Evolutionary conservation across 1,140 invertebrate species (phyloP).

Genomic region (Diorhabda carinulata): DNA sequence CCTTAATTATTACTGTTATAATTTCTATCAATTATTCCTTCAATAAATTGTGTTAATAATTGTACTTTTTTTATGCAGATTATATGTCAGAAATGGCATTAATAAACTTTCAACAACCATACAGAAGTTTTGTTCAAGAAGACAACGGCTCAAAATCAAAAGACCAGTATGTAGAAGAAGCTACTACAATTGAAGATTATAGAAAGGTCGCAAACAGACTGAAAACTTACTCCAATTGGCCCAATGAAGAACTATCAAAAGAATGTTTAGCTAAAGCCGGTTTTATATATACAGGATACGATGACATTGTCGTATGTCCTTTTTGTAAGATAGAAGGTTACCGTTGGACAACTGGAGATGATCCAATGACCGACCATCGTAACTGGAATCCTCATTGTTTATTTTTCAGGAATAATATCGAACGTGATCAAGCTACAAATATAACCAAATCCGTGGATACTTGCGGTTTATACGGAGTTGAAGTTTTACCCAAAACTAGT

Average conservation of each 20-base stretch:
- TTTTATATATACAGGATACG: slow-evolving; percentile 70
- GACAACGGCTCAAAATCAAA: slow-evolving; percentile 31
- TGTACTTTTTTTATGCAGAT: too few species aligned
- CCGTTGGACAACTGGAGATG: slow-evolving; percentile 73
- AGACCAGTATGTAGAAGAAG: not conserved
- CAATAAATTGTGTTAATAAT: too few species aligned
- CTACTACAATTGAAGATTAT: not conserved
- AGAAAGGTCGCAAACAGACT: slow-evolving; percentile 49
- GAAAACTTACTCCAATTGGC: slow-evolving; percentile 61
- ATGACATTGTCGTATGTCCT: slow-evolving; percentile 74
- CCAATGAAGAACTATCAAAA: slow-evolving; percentile 53
- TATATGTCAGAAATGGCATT: too few species aligned
- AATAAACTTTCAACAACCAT: not conserved
- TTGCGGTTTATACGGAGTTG: slow-evolving; percentile 56
- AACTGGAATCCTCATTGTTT: slow-evolving; percentile 77
- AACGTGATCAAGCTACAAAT: slow-evolving; percentile 25
- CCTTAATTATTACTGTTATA: too few species aligned
- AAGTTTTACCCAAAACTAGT: slow-evolving; percentile 46
- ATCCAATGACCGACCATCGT: slow-evolving; percentile 75
- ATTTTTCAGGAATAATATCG: slow-evolving; percentile 51
- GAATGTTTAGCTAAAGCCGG: slow-evolving; percentile 67
- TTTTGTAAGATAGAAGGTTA: slow-evolving; percentile 82
- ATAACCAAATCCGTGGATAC: slow-evolving; percentile 52
- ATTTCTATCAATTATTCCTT: too few species aligned
- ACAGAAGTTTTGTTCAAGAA: slow-evolving; percentile 6